Evolutionary conservation across 2,888 invertebrate species (phyloP).

Genomic region (Synergus japonicus): DNA sequence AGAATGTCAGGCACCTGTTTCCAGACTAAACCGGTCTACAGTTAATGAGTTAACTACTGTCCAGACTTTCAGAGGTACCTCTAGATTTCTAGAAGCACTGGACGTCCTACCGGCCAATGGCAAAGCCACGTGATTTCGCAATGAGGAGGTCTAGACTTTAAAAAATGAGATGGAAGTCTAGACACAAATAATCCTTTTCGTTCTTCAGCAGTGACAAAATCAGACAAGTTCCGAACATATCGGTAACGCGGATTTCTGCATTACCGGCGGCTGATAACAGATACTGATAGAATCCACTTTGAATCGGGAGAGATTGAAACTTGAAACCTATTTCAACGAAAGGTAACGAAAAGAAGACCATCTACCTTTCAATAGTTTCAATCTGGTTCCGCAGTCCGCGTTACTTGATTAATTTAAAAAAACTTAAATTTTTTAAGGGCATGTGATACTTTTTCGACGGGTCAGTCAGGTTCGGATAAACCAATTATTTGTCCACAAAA

Average conservation of each 20-base stretch:
- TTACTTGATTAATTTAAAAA: background rate
- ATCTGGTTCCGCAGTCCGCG: background rate
- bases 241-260: background rate
- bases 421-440: too few species aligned
- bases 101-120: slow-evolving; percentile 21
- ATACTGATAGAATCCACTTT: background rate
- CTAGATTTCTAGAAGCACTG: background rate
- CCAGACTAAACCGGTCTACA: background rate
- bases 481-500: too few species aligned
- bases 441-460: too few species aligned
- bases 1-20: slow-evolving; percentile 55
- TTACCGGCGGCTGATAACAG: background rate
- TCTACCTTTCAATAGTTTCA: background rate
- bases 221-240: background rate
- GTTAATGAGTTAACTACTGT: background rate
- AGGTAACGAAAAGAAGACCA: background rate
- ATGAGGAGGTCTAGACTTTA: background rate
- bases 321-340: background rate
- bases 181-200: background rate
- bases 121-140: background rate
- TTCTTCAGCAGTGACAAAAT: background rate
- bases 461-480: too few species aligned
- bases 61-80: slow-evolving; percentile 18
- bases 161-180: background rate
- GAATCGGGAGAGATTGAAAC: too few species aligned